Evolutionary conservation across 2,888 invertebrate species (phyloP).

Genomic region (Adela reaumurella): DNA sequence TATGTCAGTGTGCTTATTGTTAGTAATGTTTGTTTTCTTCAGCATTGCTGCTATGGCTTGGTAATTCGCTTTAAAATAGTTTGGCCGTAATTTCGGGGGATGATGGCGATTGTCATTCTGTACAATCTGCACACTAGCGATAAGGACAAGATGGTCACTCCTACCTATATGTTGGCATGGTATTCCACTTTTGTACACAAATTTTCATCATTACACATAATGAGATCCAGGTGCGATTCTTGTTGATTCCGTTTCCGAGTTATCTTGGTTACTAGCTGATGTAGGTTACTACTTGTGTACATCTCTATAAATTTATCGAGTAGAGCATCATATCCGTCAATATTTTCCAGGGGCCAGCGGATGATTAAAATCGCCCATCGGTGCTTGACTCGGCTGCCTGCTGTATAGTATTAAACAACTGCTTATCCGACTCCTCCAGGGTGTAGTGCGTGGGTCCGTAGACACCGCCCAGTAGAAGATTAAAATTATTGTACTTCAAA

Average conservation of each 20-base stretch:
- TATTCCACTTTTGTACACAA: no score
- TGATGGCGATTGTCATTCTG: no score
- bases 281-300: background rate
- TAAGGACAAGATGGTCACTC: no score
- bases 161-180: slow-evolving; percentile 1
- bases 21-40: no score
- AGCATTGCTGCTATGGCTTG: no score
- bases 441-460: background rate
- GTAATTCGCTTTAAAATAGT: no score
- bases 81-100: no score
- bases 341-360: background rate
- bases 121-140: no score
- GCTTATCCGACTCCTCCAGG: background rate
- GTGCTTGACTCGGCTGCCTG: background rate
- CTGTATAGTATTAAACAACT: background rate
- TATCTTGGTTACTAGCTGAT: background rate
- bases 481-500: background rate
- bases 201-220: background rate
- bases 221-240: background rate
- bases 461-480: background rate
- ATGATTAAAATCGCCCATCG: background rate
- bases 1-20: no score
- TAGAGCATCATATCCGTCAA: background rate
- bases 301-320: slow-evolving; percentile 1
- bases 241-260: background rate